Evolutionary conservation across 2,888 invertebrate genomes (phyloP).

Genomic region (Troides aeacus): DNA sequence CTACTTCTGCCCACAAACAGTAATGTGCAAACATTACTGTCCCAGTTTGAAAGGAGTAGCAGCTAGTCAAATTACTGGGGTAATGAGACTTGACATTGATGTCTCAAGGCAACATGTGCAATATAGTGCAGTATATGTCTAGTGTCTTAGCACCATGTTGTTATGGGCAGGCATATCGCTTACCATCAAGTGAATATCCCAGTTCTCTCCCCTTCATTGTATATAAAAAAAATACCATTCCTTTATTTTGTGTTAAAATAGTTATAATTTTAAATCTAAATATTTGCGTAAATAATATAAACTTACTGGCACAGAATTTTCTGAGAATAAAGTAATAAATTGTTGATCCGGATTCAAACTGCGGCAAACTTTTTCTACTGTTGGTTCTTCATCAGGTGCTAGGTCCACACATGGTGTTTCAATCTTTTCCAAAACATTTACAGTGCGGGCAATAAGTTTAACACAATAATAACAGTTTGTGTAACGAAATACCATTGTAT

Average conservation of each 20-base stretch:
- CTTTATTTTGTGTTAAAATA: background rate
- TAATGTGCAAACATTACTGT: too few relatives aligned
- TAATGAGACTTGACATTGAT: too few relatives aligned
- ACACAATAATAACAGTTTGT: conserved; percentile 91
- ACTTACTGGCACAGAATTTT: conserved; percentile 90
- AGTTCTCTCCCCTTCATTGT: too few relatives aligned
- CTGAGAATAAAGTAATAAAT: conserved; percentile 91
- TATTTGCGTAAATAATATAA: background rate
- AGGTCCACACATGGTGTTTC: conserved; percentile 91
- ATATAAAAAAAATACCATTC: too few relatives aligned
- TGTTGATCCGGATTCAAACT: conserved; percentile 89
- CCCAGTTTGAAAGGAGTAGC: too few relatives aligned
- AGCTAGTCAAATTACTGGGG: too few relatives aligned
- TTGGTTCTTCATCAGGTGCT: conserved; percentile 82
- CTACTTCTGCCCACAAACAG: too few relatives aligned
- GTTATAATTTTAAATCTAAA: background rate
- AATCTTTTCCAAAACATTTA: conserved; percentile 93
- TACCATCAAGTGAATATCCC: too few relatives aligned
- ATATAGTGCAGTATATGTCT: too few relatives aligned
- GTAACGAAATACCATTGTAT: conserved; percentile 89
- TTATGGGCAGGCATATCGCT: too few relatives aligned
- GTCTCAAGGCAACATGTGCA: too few relatives aligned
- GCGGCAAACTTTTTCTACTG: conserved; percentile 87
- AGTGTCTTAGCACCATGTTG: too few relatives aligned
- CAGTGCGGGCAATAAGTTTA: conserved; percentile 89